Base-by-base conservation (phyloP, 92 coral and sea anemone species). In the Phenganax marumi region DNA sequence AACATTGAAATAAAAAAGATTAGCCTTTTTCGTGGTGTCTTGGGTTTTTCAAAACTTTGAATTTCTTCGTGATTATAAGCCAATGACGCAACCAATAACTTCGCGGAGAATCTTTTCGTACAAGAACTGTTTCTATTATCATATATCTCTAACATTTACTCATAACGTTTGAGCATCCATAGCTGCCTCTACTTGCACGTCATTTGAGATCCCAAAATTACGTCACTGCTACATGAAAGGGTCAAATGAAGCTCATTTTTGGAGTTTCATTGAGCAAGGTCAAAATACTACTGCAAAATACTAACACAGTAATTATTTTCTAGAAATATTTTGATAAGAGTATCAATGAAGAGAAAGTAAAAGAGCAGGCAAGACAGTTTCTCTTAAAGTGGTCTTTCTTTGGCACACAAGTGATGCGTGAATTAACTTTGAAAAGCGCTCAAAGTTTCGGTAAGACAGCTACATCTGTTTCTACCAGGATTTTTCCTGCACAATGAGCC, bases 351-450 rank as follows among this genome's bases (percentile, higher is more conserved):
- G 83, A 78, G 24, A 78, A 78, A 0, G 87, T 85, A 84, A 90
- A 92, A 75, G 93, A 96, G 68, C 90, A 90, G 62, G 90, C 99
- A 7, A 88, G 85, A 26, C 92, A 92, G 58, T 96, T 96, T 77
- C 86, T 96, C 22, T 90, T 92, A 62, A 92, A 96, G 84, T 96
- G 99, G 99, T 92, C 99, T 8, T 96, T 96, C 89, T 96, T 96
- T 79, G 91, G 99, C 79, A 89, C 89, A 14, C 91, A 91, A 82
- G 93, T 96, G 47, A 93, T 92, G 86, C 90, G 99, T 6, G 99
- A 96, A 78, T 90, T 96, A 8, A 96, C 99, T 12, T 70, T 96
- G 50, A 93, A 92, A 84, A 96, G 99, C 73, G 99, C 99, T 14
- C 97, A 92, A 79, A 96, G 99, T 83, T 96, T 96, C 74, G 99